Conservation (phyloP, 1,140 invertebrate species). For the Cryptotermes secundus region DNA sequence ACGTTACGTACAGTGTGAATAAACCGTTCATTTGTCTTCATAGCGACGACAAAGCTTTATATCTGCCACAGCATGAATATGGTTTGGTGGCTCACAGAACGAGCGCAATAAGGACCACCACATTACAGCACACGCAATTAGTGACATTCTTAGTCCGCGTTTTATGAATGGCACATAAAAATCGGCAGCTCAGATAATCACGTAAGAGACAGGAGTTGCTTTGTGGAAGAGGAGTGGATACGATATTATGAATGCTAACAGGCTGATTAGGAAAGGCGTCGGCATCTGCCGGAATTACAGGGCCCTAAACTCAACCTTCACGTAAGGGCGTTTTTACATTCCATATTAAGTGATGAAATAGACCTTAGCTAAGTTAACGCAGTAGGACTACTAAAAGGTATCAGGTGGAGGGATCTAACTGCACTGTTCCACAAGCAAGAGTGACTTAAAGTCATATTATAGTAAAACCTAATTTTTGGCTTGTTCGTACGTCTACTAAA, state of each 20-base stretch:
- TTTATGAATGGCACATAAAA: not conserved
- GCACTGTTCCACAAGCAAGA: not conserved
- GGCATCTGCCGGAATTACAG: not conserved
- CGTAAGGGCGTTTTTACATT: not conserved
- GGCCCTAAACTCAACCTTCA: not conserved
- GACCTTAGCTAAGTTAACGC: not conserved
- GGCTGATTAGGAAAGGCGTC: not conserved
- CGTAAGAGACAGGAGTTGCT: not conserved
- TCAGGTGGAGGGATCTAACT: not conserved
- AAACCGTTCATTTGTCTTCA: too few relatives aligned
- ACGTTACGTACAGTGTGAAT: too few relatives aligned
- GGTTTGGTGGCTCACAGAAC: too few relatives aligned
- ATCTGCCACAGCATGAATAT: too few relatives aligned
- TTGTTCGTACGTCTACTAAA: too few relatives aligned
- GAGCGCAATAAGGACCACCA: too few relatives aligned
- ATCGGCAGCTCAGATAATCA: not conserved
- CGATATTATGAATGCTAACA: not conserved
- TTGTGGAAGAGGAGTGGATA: not conserved
- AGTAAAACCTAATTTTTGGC: too few relatives aligned
- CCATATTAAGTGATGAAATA: not conserved
- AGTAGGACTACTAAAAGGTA: not conserved
- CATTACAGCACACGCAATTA: too few relatives aligned
- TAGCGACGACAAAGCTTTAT: too few relatives aligned
- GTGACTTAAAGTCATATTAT: not conserved
- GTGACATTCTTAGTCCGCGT: too few relatives aligned